Conservation (phyloP, 2,113 vertebrate genomes). For the Pterocles gutturalis region DNA sequence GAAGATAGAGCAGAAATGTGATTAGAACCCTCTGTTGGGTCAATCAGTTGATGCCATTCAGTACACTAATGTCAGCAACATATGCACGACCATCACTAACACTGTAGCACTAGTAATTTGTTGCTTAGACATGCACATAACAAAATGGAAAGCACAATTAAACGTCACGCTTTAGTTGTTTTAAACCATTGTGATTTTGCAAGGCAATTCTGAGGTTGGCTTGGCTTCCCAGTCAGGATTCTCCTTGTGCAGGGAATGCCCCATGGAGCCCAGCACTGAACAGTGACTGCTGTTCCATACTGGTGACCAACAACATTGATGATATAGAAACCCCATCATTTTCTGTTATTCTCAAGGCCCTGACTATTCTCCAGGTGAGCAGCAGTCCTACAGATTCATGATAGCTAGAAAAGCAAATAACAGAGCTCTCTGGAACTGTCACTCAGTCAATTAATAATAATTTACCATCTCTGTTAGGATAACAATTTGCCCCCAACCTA, state of each 20-base stretch:
- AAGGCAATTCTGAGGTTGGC: background rate
- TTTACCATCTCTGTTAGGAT: background rate
- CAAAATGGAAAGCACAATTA: background rate
- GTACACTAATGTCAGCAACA: background rate
- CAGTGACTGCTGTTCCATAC: background rate
- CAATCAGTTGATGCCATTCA: background rate
- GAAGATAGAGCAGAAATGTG: background rate
- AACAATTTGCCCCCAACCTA: background rate
- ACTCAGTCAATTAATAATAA: background rate
- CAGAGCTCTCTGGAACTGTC: background rate
- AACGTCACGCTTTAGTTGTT: background rate
- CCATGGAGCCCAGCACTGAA: accelerated
- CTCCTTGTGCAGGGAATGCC: background rate
- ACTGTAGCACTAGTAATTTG: background rate
- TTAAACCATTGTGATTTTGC: background rate
- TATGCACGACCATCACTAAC: background rate
- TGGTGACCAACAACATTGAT: background rate
- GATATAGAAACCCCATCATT: background rate
- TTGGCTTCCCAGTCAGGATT: background rate
- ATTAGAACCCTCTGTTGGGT: background rate
- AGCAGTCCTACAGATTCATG: background rate
- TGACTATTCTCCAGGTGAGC: background rate
- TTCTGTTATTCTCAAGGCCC: background rate
- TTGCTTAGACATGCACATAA: background rate
- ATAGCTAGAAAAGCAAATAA: background rate